phyloP scores from a whole-genome alignment of 64 coral and sea anemone genomes.

The Dendrophyllia cribrosa region DNA sequence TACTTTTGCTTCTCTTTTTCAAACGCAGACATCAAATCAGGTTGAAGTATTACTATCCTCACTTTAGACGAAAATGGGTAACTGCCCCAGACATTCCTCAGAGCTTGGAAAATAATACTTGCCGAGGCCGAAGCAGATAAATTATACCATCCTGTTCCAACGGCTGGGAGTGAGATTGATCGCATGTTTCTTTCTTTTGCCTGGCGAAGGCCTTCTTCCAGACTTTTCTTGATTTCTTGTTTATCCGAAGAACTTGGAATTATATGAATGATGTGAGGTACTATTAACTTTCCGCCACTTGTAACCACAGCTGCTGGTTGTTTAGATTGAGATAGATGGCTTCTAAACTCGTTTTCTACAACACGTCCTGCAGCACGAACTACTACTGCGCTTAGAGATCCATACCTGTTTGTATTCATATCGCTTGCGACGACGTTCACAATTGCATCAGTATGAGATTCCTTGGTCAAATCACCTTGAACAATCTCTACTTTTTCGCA shows the following conservation, averaged over 20 bases:
- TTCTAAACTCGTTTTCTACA: conserved; percentile 1
- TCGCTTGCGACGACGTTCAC: not conserved
- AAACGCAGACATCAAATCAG: not conserved
- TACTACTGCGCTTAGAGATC: not conserved
- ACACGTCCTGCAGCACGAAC: not conserved
- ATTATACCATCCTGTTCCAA: conserved; percentile 15
- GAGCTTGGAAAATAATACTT: not conserved
- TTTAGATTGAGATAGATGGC: not conserved
- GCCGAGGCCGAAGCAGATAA: not conserved
- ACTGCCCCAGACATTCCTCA: conserved; percentile 1
- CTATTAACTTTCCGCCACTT: conserved; percentile 7
- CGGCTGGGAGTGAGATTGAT: conserved; percentile 12
- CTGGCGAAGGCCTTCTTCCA: conserved; percentile 1
- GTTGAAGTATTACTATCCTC: conserved; percentile 24
- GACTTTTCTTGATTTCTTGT: not conserved
- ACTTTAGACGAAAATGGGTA: not conserved
- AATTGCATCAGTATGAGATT: conserved; percentile 37
- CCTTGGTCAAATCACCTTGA: conserved; percentile 39
- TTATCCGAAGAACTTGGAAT: not conserved
- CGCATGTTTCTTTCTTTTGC: not conserved
- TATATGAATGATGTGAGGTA: conserved; percentile 6
- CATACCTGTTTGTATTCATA: not conserved
- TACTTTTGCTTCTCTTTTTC: not conserved
- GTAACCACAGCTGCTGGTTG: not conserved
- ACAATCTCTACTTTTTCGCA: conserved; percentile 41